Base-by-base conservation (phyloP, 2,113 vertebrate species). In the Corapipo altera region DNA sequence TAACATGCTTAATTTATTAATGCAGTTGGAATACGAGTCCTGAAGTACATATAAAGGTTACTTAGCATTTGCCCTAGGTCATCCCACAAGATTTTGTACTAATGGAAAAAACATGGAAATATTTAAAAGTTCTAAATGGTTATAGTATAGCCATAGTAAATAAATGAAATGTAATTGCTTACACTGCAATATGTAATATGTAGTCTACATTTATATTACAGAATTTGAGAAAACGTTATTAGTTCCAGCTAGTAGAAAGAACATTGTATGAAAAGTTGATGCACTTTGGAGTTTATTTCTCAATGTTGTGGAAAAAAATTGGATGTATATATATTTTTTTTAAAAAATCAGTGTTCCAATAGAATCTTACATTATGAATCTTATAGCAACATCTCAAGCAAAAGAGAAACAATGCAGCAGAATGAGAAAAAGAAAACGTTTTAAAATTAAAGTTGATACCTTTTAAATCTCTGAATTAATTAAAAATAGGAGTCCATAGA, bases 1-100 rank as follows among this genome's bases (percentile, higher is more conserved):
- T 82, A 15, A 82, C 64, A 75, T 71, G 51, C 19, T 32, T 91
- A 35, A 85, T 95, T 93, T 95, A 91, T 97, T 94, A 91, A 86
- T 72, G 35, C 69, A 82, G 48, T 87, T 95, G 84, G 75, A 94
- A 70, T 96, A 64, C 15, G 17, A 84, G 48, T 92, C 49, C 23
- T 75, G 39, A 69, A 81, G 61, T 92, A 88, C 22, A 59, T 13
- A 41, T 54, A 55, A 80, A 92, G 59, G 65, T 78, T 74, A 88
- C 12, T 83, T 87, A 75, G 33, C 54, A 49, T 61, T 86, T 72
- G 35, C 54, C 30, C 35, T 64, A 39, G 69, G 67, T 93, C 89
- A 82, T 79, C 28, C 32, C 67, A 14, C 24, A 57, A 46, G 37
- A 72, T 92, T 83, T 89, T 70, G 33, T 28, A 18, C 15, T 57